Evolutionary conservation across 2,888 invertebrate species (phyloP).

Genomic region (Eupithecia insigniata): DNA sequence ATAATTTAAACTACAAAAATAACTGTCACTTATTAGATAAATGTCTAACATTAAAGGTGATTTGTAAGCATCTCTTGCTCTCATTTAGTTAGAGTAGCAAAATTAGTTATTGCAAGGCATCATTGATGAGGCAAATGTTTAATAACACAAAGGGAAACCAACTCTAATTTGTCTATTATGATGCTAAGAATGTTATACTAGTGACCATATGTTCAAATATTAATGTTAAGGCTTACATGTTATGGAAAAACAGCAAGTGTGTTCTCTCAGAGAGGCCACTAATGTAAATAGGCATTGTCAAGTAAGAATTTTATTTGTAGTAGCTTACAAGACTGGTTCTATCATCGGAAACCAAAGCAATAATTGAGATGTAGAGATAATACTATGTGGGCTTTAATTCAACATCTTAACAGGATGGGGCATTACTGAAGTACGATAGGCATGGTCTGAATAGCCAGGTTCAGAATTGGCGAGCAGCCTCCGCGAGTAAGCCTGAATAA

Average conservation of each 20-base stretch:
- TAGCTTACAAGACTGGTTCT: constrained; percentile 7
- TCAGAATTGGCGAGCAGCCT: background rate
- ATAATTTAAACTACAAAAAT: background rate
- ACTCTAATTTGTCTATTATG: background rate
- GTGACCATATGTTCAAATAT: constrained; percentile 2
- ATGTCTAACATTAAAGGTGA: background rate
- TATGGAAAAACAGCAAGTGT: background rate
- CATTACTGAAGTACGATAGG: background rate
- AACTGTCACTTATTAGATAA: constrained; percentile 3
- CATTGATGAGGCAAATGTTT: background rate
- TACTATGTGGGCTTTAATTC: background rate
- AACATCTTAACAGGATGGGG: background rate
- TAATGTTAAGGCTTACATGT: background rate
- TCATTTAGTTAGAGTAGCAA: background rate
- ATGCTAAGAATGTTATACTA: background rate
- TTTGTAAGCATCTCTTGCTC: background rate
- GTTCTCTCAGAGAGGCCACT: background rate
- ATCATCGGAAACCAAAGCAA: background rate
- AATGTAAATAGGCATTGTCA: constrained; percentile 3
- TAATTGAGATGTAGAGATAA: background rate
- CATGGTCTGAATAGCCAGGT: background rate
- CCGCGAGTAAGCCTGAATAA: background rate
- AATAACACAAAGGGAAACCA: background rate
- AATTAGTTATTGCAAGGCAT: background rate
- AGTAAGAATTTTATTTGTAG: background rate